Evolutionary conservation across 2,888 invertebrate species (phyloP).

Genomic region (Mimachlamys varia): DNA sequence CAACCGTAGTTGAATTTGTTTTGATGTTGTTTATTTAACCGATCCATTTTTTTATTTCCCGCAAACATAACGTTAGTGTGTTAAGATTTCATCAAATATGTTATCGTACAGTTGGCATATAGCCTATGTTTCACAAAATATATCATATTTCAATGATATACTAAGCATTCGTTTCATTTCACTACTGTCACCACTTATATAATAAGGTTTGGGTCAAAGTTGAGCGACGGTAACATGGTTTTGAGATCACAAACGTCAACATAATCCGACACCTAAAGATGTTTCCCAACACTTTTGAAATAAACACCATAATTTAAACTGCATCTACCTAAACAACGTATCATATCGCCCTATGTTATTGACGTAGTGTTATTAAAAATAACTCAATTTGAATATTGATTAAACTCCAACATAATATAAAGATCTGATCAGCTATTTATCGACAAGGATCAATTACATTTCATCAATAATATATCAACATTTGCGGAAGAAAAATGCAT

Average conservation of each 20-base stretch:
- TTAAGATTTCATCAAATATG: neutral
- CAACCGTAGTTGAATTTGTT: neutral
- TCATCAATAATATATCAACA: no score
- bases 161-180: neutral
- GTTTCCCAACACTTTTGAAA: neutral
- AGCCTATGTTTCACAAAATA: neutral
- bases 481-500: no score
- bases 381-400: neutral
- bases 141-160: constrained; percentile 4
- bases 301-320: neutral
- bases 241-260: constrained; percentile 27
- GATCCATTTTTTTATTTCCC: neutral
- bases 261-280: neutral
- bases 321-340: neutral
- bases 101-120: constrained; percentile 20
- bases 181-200: neutral
- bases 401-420: no score
- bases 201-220: neutral
- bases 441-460: no score
- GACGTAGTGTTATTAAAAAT: neutral
- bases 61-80: neutral
- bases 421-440: no score
- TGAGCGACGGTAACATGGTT: constrained; percentile 17
- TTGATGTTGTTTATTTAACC: neutral
- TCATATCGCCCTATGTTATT: neutral